Percentiles rank a stretch among this genome's conserved stretches.
These are phyloP conservation scores for Acronicta leporina DNA, from an alignment of 2,888 invertebrate species.

Conservation along the genomic window DNA sequence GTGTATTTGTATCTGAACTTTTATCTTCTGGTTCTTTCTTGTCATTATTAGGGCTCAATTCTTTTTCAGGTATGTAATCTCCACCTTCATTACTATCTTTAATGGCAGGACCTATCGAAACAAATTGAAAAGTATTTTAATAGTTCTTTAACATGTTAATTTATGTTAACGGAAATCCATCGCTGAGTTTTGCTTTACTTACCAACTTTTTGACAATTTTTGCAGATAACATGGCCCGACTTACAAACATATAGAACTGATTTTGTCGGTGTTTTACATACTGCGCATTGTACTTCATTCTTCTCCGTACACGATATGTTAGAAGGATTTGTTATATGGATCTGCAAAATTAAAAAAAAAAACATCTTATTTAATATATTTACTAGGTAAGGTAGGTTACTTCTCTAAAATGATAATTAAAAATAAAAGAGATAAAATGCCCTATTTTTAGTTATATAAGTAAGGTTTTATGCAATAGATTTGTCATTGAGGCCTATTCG, in stretches of 20 bases:
- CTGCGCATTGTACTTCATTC: constrained; percentile 26
- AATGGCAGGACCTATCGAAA: constrained; percentile 5
- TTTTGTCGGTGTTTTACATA: constrained; percentile 33
- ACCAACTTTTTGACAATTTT: constrained; percentile 39
- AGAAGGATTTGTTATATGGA: constrained; percentile 16
- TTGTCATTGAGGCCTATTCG: constrained; percentile 18
- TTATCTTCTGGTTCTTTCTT: constrained; percentile 9
- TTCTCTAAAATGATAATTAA: no score
- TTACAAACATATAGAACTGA: constrained; percentile 22
- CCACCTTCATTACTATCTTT: constrained; percentile 22
- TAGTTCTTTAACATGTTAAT: no score
- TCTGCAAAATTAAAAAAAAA: constrained; percentile 37
- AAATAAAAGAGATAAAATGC: no score
- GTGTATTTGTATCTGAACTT: neutral
- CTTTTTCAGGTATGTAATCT: constrained; percentile 29
- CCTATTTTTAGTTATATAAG: constrained; percentile 35
- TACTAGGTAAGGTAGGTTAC: no score
- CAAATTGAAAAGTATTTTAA: neutral
- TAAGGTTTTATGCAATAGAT: constrained; percentile 29
- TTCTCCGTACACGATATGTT: constrained; percentile 12
- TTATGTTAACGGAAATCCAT: neutral
- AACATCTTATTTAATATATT: no score
- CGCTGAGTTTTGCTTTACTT: constrained; percentile 12
- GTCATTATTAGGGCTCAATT: constrained; percentile 10
- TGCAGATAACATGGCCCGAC: constrained; percentile 30